Conservation (phyloP, 1,140 invertebrate species). For the Bombus soroeensis region DNA sequence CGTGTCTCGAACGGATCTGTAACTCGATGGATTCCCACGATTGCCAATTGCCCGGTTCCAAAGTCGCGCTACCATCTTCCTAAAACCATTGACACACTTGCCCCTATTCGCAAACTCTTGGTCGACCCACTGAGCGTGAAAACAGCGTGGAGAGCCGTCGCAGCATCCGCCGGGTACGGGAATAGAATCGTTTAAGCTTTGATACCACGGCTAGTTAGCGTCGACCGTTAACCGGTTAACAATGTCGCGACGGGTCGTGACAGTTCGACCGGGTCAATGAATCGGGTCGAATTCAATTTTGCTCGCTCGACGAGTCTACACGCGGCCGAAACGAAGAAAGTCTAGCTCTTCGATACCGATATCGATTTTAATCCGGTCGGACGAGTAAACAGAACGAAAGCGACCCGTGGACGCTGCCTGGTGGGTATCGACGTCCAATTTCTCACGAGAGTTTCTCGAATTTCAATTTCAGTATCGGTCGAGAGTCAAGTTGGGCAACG, state of each 20-base stretch:
- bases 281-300: slow-evolving; percentile 73
- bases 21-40: not conserved
- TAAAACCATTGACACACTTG: slow-evolving; percentile 8
- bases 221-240: slow-evolving; percentile 62
- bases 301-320: not conserved
- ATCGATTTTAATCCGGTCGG: slow-evolving; percentile 13
- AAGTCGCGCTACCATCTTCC: not conserved
- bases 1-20: not conserved
- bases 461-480: slow-evolving; percentile 63
- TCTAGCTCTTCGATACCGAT: not conserved
- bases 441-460: slow-evolving; percentile 61
- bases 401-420: not conserved
- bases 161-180: not conserved
- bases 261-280: slow-evolving; percentile 60
- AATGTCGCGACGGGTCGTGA: slow-evolving; percentile 66
- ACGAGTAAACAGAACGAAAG: not conserved
- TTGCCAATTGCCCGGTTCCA: not conserved
- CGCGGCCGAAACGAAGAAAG: not conserved
- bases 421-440: slow-evolving; percentile 14
- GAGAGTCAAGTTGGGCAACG: slow-evolving; percentile 45
- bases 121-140: not conserved
- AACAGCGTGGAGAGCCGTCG: not conserved
- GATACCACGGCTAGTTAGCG: slow-evolving; percentile 59
- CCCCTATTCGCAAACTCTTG: not conserved
- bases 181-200: slow-evolving; percentile 66